A percentile compares a stretch with the other conserved stretches of the same genome.
Conservation (phyloP, 2,113 vertebrate species). For the Thalassoma bifasciatum region DNA sequence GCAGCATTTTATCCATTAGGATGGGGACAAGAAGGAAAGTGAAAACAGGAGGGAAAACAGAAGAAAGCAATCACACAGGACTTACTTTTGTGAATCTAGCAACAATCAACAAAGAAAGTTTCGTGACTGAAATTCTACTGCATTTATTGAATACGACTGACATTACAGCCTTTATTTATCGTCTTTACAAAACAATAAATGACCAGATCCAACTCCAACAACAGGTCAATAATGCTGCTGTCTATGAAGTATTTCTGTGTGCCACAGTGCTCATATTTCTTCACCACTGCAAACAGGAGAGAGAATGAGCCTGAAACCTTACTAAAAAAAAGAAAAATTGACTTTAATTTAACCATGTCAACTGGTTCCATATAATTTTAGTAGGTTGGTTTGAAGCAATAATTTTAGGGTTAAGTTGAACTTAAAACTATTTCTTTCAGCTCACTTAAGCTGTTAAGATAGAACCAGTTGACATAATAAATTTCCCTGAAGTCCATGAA, state of each 20-base stretch:
- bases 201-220: neutral
- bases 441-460: too few species aligned
- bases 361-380: too few species aligned
- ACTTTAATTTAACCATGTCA: too few species aligned
- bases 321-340: too few species aligned
- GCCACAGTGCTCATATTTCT: neutral
- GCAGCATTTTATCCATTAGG: constrained; percentile 44
- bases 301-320: too few species aligned
- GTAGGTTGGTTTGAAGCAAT: too few species aligned
- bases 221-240: neutral
- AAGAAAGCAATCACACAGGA: neutral
- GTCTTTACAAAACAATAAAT: neutral
- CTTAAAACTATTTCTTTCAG: too few species aligned
- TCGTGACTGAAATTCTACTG: neutral
- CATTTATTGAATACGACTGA: neutral
- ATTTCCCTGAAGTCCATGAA: too few species aligned
- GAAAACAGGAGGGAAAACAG: neutral
- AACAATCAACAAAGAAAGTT: neutral
- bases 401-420: too few species aligned
- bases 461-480: too few species aligned
- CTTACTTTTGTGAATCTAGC: neutral
- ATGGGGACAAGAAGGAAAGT: constrained; percentile 15
- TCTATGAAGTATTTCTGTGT: neutral
- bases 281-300: neutral
- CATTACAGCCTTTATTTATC: neutral